phyloP scores from a whole-genome alignment of 2,888 invertebrate species.

The Drosophila longiperda region DNA sequence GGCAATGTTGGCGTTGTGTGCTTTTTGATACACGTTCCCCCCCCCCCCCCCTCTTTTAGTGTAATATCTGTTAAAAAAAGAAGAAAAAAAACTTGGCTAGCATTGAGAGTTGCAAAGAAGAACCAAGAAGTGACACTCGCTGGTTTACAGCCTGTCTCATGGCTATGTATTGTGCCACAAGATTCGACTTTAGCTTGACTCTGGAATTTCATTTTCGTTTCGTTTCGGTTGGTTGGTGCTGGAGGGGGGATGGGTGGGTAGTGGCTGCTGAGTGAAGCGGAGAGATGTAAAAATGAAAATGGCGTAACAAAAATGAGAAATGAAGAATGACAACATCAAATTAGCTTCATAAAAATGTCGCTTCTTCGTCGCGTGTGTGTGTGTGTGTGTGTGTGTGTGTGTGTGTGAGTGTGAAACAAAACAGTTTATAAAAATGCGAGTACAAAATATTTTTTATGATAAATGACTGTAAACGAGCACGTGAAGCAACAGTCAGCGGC shows the following conservation, averaged over 20 bases:
- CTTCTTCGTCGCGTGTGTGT: constrained; percentile 17
- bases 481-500: constrained; percentile 67
- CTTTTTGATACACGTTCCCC: not conserved
- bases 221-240: not conserved
- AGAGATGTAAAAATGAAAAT: constrained; percentile 70
- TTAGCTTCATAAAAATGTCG: constrained; percentile 78
- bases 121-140: constrained; percentile 46
- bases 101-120: constrained; percentile 27
- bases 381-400: constrained; percentile 6
- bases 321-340: constrained; percentile 80
- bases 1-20: not conserved
- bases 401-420: constrained; percentile 69
- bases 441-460: constrained; percentile 79
- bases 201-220: constrained; percentile 42
- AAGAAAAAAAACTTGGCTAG: not conserved
- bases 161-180: constrained; percentile 1
- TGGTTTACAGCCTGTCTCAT: constrained; percentile 48
- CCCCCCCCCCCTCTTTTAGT: not conserved
- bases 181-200: constrained; percentile 36
- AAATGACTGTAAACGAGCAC: constrained; percentile 79
- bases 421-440: constrained; percentile 77
- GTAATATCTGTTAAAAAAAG: not conserved
- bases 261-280: not conserved
- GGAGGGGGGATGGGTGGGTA: not conserved
- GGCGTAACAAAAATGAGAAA: constrained; percentile 75